These are phyloP conservation scores for Zapus hudsonius DNA, from an alignment of 2,113 vertebrate genomes.

Conservation along the genomic window DNA sequence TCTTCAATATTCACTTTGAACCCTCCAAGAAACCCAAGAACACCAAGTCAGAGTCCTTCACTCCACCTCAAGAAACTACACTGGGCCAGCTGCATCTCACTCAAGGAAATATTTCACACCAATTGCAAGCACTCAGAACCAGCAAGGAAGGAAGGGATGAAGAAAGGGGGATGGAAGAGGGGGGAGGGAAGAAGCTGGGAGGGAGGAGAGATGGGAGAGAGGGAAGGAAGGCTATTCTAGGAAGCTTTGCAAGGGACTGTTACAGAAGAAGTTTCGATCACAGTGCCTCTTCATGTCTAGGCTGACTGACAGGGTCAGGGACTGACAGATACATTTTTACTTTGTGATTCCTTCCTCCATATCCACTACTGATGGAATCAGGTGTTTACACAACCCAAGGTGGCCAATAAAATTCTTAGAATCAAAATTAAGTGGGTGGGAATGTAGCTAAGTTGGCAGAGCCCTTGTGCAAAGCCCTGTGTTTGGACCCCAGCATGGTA, in stretches of 20 bases:
- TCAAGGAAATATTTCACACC: background rate
- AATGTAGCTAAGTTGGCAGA: background rate
- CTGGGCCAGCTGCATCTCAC: background rate
- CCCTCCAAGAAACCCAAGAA: background rate
- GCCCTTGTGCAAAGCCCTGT: background rate
- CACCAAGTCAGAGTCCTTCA: background rate
- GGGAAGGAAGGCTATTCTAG: background rate
- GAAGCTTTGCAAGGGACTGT: background rate
- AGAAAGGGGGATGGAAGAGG: background rate
- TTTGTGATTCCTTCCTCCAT: background rate
- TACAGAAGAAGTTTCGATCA: background rate
- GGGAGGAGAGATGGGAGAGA: background rate
- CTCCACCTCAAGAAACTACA: background rate
- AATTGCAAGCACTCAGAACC: background rate
- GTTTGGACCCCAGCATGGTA: background rate
- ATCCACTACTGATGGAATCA: background rate
- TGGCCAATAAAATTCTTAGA: background rate
- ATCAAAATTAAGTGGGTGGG: background rate
- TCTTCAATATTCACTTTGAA: constrained; percentile 34
- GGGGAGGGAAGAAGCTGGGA: background rate
- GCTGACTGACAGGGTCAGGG: background rate
- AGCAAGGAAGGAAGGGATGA: background rate
- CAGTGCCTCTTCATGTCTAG: background rate
- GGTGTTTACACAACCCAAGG: background rate
- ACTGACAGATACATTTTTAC: background rate